These are phyloP conservation scores for Pheosia tremula DNA, from an alignment of 2,888 invertebrate genomes.

Conservation along the genomic window DNA sequence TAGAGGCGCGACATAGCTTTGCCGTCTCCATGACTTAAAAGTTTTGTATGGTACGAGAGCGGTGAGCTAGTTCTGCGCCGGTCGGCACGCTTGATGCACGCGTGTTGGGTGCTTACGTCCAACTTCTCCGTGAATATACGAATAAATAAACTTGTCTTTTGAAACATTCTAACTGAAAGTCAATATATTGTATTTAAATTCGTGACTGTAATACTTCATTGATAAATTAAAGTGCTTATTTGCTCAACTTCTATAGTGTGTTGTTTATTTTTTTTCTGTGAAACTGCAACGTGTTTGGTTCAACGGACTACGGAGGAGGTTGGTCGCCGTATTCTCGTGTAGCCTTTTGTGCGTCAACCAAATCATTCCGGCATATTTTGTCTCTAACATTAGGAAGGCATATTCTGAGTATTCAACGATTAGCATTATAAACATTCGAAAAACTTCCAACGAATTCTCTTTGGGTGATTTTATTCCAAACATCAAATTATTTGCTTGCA, in stretches of 20 bases:
- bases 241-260: constrained; percentile 51
- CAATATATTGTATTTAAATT: constrained; percentile 36
- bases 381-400: constrained; percentile 26
- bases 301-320: constrained; percentile 82
- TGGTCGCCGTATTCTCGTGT: constrained; percentile 76
- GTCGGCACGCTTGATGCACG: constrained; percentile 73
- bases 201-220: constrained; percentile 43
- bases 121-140: constrained; percentile 77
- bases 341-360: constrained; percentile 69
- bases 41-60: constrained; percentile 79
- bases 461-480: not conserved
- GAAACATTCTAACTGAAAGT: constrained; percentile 48
- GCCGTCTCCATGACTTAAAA: constrained; percentile 85
- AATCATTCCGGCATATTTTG: constrained; percentile 66
- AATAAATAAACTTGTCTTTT: constrained; percentile 68
- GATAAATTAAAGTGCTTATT: constrained; percentile 62
- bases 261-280: constrained; percentile 76
- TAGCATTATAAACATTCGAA: not conserved
- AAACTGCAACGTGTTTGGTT: constrained; percentile 83
- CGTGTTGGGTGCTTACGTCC: constrained; percentile 54
- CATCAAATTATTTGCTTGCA: too few relatives aligned
- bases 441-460: not conserved
- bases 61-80: constrained; percentile 80
- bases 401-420: constrained; percentile 5
- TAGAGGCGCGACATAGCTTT: constrained; percentile 84